Conservation (phyloP, 1,140 invertebrate species). For the Meteorus sp. region DNA sequence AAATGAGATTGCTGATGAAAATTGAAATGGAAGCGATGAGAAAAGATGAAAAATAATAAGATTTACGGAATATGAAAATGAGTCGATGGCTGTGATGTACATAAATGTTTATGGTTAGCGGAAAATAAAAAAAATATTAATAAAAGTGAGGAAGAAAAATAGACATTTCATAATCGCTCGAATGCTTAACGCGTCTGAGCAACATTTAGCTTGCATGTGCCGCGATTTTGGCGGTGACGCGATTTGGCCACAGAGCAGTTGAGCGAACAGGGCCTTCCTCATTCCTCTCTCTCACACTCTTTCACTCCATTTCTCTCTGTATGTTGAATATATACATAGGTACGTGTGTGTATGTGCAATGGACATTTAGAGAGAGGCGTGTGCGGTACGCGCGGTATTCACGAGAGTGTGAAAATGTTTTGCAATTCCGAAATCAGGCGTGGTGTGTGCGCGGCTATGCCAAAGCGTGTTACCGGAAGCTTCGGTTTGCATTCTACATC, state of each 20-base stretch:
- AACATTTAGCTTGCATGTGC: neutral
- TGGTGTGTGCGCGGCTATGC: slow-evolving; percentile 37
- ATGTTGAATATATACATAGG: neutral
- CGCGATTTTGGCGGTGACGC: slow-evolving; percentile 23
- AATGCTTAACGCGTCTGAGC: slow-evolving; percentile 4
- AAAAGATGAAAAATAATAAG: no score
- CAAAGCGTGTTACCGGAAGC: slow-evolving; percentile 52
- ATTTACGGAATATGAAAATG: no score
- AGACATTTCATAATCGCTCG: no score
- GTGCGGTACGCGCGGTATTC: slow-evolving; percentile 40
- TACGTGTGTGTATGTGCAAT: neutral
- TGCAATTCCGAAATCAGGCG: slow-evolving; percentile 56
- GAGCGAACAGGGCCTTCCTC: slow-evolving; percentile 1
- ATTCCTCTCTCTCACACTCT: neutral
- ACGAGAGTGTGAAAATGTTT: slow-evolving; percentile 59
- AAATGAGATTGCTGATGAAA: no score
- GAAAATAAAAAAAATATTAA: slow-evolving; percentile 5
- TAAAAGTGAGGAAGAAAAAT: no score
- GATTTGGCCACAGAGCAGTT: slow-evolving; percentile 16
- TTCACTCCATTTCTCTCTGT: neutral
- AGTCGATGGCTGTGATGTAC: neutral
- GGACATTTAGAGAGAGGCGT: slow-evolving; percentile 15
- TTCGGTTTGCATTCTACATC: slow-evolving; percentile 23
- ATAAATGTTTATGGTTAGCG: slow-evolving; percentile 21
- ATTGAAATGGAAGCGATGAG: no score